phyloP scores from a whole-genome alignment of 2,888 invertebrate species.

The Anoplius nigerrimus region DNA sequence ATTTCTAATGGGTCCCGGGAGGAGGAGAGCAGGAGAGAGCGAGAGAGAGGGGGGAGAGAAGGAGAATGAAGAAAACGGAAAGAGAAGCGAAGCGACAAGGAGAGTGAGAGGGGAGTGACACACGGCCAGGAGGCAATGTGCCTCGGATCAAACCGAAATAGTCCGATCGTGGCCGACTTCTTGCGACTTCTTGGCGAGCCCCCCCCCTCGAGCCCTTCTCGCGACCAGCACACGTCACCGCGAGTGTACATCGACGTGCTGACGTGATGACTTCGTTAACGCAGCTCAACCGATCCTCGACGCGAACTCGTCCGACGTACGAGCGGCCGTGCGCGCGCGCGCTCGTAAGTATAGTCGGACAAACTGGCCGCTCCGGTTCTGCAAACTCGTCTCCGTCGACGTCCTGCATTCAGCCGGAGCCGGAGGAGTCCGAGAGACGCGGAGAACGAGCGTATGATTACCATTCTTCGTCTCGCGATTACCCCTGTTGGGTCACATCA shows the following conservation, averaged over 20 bases:
- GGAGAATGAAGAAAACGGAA: background rate
- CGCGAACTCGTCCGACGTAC: no score
- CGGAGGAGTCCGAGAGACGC: no score
- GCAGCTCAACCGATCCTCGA: no score
- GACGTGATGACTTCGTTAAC: constrained; percentile 66
- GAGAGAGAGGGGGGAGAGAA: background rate
- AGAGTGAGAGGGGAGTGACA: constrained; percentile 1
- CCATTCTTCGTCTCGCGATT: no score
- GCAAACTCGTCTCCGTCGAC: no score
- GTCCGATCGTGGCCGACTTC: constrained; percentile 58
- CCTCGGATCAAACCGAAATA: constrained; percentile 52
- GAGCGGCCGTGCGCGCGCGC: no score
- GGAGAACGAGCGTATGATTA: no score
- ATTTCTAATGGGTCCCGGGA: constrained; percentile 67
- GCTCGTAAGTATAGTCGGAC: no score
- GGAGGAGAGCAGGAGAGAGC: background rate
- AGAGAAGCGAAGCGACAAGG: no score
- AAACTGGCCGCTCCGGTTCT: no score
- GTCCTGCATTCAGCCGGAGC: no score
- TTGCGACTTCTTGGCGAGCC: constrained; percentile 46
- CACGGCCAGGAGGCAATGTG: constrained; percentile 47
- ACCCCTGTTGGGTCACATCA: no score
- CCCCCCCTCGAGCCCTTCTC: background rate
- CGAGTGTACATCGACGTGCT: constrained; percentile 27
- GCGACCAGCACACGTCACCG: background rate